These are phyloP conservation scores for Pavo muticus DNA, from an alignment of 2,113 vertebrate genomes.

Conservation along the genomic window DNA sequence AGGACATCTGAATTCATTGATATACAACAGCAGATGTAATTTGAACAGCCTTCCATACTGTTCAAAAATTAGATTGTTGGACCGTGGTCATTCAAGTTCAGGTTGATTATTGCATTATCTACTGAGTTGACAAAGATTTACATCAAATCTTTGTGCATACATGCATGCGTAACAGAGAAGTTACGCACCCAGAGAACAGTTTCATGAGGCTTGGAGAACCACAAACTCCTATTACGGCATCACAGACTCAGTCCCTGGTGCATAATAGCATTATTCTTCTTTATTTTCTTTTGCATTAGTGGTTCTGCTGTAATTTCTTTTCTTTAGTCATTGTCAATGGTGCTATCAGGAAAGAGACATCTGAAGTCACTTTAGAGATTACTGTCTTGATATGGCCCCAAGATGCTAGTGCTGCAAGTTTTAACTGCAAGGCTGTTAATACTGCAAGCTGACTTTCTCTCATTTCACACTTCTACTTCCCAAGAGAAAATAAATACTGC, in stretches of 20 bases:
- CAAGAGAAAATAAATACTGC: not conserved
- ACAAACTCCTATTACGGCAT: not conserved
- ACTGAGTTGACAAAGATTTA: not conserved
- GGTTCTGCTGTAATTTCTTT: not conserved
- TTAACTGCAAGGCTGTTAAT: not conserved
- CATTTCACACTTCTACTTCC: not conserved
- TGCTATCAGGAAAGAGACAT: conserved; percentile 35
- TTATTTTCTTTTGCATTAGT: not conserved
- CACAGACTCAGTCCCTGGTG: not conserved
- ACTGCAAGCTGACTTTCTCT: not conserved
- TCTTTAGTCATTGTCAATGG: not conserved
- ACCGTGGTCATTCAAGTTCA: not conserved
- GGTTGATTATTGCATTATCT: not conserved
- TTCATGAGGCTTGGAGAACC: not conserved
- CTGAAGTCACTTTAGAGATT: not conserved
- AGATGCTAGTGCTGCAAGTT: not conserved
- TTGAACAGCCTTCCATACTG: not conserved
- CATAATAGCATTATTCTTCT: not conserved
- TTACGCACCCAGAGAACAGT: not conserved
- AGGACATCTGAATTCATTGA: not conserved
- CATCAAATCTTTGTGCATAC: not conserved
- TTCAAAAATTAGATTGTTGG: not conserved
- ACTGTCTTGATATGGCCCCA: conserved; percentile 35
- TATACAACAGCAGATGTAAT: not conserved
- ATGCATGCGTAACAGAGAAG: not conserved